These are phyloP conservation scores for Ramazzottius varieornatus DNA, from an alignment of 2,888 invertebrate genomes.

Conservation along the genomic window DNA sequence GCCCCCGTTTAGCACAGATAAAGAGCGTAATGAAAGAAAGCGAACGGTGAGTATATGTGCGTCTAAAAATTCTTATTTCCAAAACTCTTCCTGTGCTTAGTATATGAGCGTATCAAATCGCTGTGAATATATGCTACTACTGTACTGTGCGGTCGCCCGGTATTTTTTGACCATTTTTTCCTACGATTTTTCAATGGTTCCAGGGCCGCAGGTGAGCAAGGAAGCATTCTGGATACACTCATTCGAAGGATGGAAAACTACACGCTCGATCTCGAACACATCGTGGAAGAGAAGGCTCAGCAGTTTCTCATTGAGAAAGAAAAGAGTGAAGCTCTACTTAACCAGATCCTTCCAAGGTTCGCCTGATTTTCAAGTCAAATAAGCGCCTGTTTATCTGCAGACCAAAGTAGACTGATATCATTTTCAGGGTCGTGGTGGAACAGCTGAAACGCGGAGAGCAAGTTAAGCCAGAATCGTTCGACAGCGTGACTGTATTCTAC, in stretches of 20 bases:
- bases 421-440: not conserved
- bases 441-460: constrained; percentile 6
- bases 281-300: not conserved
- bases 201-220: too few relatives aligned
- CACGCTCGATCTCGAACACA: not conserved
- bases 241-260: not conserved
- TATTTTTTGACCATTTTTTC: too few relatives aligned
- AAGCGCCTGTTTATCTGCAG: too few relatives aligned
- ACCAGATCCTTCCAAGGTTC: not conserved
- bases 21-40: constrained; percentile 1
- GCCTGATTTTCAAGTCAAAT: too few relatives aligned
- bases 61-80: too few relatives aligned
- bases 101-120: too few relatives aligned
- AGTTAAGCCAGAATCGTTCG: constrained; percentile 11
- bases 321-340: not conserved
- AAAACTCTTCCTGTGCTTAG: too few relatives aligned
- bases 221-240: not conserved
- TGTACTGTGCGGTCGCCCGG: too few relatives aligned
- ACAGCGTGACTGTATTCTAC: constrained; percentile 12
- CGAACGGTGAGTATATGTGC: too few relatives aligned
- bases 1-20: not conserved
- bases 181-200: too few relatives aligned
- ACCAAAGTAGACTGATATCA: not conserved
- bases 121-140: too few relatives aligned
- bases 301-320: not conserved